Evolutionary conservation across 2,888 invertebrate species (phyloP).

Genomic region (Drosophila kuntzei): DNA sequence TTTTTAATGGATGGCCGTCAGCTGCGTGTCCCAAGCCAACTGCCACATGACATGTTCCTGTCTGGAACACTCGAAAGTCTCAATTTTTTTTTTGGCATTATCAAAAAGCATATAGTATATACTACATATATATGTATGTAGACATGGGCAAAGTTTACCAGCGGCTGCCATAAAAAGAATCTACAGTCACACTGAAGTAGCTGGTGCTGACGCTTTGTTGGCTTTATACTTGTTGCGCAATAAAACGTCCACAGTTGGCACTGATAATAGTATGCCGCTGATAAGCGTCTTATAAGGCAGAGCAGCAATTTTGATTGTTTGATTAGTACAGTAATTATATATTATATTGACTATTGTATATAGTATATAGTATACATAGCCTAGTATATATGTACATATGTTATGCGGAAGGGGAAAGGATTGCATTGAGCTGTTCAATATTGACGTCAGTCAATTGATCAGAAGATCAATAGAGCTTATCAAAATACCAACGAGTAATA

Average conservation of each 20-base stretch:
- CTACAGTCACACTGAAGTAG: slow-evolving; percentile 44
- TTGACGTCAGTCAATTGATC: slow-evolving; percentile 24
- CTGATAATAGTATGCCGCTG: slow-evolving; percentile 58
- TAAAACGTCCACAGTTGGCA: slow-evolving; percentile 50
- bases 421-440: slow-evolving; percentile 29
- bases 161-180: slow-evolving; percentile 35
- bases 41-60: slow-evolving; percentile 26
- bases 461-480: slow-evolving; percentile 58
- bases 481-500: slow-evolving; percentile 29
- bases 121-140: slow-evolving; percentile 2
- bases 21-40: not conserved
- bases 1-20: slow-evolving; percentile 4
- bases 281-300: slow-evolving; percentile 44
- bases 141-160: slow-evolving; percentile 18
- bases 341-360: not conserved
- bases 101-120: slow-evolving; percentile 17
- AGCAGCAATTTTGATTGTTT: slow-evolving; percentile 11
- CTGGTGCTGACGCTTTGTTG: slow-evolving; percentile 31
- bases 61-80: slow-evolving; percentile 6
- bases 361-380: not conserved
- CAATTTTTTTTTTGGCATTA: slow-evolving; percentile 13
- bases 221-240: slow-evolving; percentile 60
- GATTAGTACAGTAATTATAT: slow-evolving; percentile 21
- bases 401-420: slow-evolving; percentile 15
- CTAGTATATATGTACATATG: not conserved